Evolutionary conservation across 2,113 vertebrate species (phyloP).

Genomic region (Strix uralensis): DNA sequence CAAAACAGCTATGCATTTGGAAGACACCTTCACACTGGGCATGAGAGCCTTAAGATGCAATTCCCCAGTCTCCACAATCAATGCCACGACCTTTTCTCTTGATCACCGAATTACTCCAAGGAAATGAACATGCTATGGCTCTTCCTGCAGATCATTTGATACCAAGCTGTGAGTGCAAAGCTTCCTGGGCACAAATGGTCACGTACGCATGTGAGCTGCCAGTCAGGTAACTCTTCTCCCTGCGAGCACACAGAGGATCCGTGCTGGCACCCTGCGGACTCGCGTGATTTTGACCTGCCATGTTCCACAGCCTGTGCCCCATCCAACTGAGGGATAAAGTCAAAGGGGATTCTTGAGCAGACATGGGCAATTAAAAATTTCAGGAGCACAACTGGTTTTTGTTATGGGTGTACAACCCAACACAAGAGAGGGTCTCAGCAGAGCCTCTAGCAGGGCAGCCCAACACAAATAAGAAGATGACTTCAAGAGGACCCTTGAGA

Average conservation of each 20-base stretch:
- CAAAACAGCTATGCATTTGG: neutral
- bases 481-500: neutral
- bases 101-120: neutral
- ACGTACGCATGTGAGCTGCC: rapidly evolving
- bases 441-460: neutral
- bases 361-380: rapidly evolving
- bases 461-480: neutral
- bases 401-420: rapidly evolving
- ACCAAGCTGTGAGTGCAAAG: rapidly evolving
- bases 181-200: rapidly evolving
- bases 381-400: neutral
- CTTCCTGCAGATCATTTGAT: neutral
- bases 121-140: rapidly evolving
- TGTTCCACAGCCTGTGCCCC: neutral
- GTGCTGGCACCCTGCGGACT: rapidly evolving
- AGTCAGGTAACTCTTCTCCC: rapidly evolving
- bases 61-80: neutral
- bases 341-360: neutral
- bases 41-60: neutral
- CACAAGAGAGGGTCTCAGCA: neutral
- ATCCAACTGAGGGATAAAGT: rapidly evolving
- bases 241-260: rapidly evolving
- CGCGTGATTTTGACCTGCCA: rapidly evolving
- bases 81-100: neutral
- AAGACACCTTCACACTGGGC: neutral